Evolutionary conservation across 2,797 vertebrate genomes (phyloP).

Genomic region (Eospalax fontanierii): DNA sequence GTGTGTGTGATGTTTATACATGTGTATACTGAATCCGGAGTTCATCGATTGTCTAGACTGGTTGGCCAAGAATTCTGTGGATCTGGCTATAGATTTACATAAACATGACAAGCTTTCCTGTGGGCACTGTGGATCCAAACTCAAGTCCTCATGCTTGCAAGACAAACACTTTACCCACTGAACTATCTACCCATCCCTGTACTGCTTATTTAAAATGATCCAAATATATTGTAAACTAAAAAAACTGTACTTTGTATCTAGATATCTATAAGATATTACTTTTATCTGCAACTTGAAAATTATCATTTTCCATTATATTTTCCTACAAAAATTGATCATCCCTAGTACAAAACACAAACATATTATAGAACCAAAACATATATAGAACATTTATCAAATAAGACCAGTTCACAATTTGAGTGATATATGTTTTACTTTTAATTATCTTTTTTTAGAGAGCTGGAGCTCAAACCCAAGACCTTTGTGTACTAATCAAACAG

Average conservation of each 20-base stretch:
- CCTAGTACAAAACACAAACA: slow-evolving; percentile 87
- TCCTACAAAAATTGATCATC: slow-evolving; percentile 86
- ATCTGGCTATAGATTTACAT: neutral
- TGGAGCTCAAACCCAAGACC: neutral
- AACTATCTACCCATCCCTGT: neutral
- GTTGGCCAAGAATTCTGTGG: neutral
- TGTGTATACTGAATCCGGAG: neutral
- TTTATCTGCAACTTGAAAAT: slow-evolving; percentile 83
- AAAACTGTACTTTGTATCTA: slow-evolving; percentile 76
- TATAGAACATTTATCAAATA: slow-evolving; percentile 85
- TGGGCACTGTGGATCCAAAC: neutral
- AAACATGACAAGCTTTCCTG: neutral
- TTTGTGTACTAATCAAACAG: neutral
- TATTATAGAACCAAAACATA: slow-evolving; percentile 88
- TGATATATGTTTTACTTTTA: slow-evolving; percentile 68
- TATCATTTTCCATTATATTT: slow-evolving; percentile 80
- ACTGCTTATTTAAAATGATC: slow-evolving; percentile 78
- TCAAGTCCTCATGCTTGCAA: neutral
- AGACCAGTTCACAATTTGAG: slow-evolving; percentile 80
- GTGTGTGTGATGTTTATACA: neutral
- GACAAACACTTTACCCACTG: neutral
- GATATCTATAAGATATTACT: slow-evolving; percentile 81
- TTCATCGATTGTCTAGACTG: neutral
- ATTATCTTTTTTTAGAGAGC: neutral
- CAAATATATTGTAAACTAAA: slow-evolving; percentile 81